Conservation (phyloP, 2,888 invertebrate species). For the Sesamia inferens region DNA sequence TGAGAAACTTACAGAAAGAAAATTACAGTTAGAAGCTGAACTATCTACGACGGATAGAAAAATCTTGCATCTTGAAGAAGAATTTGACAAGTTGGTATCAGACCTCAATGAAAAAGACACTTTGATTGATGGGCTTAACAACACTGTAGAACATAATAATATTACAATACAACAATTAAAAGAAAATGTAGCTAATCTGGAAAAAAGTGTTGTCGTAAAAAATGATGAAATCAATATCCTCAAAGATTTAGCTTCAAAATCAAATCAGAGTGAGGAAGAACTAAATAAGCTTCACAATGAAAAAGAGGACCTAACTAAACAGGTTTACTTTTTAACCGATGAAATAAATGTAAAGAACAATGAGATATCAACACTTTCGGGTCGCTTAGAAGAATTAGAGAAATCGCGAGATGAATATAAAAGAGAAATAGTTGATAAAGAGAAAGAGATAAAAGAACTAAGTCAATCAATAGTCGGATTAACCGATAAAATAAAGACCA, state of each 20-base stretch:
- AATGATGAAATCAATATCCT: conserved; percentile 77
- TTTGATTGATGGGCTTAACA: conserved; percentile 78
- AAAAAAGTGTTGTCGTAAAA: conserved; percentile 72
- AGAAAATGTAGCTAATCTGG: conserved; percentile 72
- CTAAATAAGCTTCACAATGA: conserved; percentile 72
- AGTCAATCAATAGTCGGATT: conserved; percentile 79
- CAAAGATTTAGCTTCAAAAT: conserved; percentile 64
- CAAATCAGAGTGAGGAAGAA: conserved; percentile 73
- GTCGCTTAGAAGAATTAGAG: conserved; percentile 70
- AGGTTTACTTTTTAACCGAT: conserved; percentile 73
- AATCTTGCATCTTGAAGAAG: conserved; percentile 81
- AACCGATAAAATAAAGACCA: conserved; percentile 76
- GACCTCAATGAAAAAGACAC: conserved; percentile 84
- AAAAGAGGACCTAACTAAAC: conserved; percentile 76
- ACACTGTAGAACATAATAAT: conserved; percentile 72
- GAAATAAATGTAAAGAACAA: conserved; percentile 74
- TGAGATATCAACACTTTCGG: conserved; percentile 72
- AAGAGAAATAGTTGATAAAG: conserved; percentile 71
- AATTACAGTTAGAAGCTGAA: conserved; percentile 76
- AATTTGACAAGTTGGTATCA: conserved; percentile 78
- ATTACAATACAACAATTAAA: conserved; percentile 66
- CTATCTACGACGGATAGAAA: conserved; percentile 76
- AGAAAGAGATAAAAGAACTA: conserved; percentile 82
- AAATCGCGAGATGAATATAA: conserved; percentile 67
- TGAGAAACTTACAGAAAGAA: conserved; percentile 70